Conservation (phyloP, 2,113 vertebrate genomes). For the Sinocyclocheilus anshuiensis region DNA sequence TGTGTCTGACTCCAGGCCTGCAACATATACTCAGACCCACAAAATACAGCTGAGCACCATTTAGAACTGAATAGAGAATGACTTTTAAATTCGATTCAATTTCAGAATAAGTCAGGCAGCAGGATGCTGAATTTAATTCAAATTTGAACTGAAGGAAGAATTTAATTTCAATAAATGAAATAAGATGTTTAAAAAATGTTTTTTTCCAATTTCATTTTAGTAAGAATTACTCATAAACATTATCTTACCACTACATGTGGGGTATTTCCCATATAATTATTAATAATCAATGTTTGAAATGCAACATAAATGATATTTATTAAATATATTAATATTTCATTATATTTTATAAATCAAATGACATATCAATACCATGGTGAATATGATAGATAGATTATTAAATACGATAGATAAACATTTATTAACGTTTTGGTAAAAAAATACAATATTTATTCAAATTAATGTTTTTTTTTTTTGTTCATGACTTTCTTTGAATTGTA, state of each 20-base stretch:
- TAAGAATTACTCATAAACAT: too few species aligned
- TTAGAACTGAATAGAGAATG: neutral
- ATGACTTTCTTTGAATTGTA: too few species aligned
- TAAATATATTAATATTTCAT: neutral
- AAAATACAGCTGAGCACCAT: neutral
- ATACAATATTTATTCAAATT: too few species aligned
- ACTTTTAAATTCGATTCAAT: neutral
- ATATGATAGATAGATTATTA: too few species aligned
- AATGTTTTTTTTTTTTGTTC: too few species aligned
- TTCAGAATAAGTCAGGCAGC: neutral
- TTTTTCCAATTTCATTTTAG: too few species aligned
- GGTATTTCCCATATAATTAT: too few species aligned
- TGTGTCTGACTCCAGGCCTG: neutral
- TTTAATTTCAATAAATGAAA: neutral
- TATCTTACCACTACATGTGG: neutral
- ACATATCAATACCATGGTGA: neutral
- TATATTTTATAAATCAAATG: neutral
- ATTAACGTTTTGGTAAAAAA: too few species aligned
- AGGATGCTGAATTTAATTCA: neutral
- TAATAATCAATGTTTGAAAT: neutral
- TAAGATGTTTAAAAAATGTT: neutral
- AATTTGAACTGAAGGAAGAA: neutral
- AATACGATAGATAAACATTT: too few species aligned
- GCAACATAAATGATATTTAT: neutral
- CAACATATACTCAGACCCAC: neutral